Percentiles rank a stretch among this genome's conserved stretches.
Conservation (phyloP, 1,140 invertebrate genomes). For the Leguminivora glycinivorella region DNA sequence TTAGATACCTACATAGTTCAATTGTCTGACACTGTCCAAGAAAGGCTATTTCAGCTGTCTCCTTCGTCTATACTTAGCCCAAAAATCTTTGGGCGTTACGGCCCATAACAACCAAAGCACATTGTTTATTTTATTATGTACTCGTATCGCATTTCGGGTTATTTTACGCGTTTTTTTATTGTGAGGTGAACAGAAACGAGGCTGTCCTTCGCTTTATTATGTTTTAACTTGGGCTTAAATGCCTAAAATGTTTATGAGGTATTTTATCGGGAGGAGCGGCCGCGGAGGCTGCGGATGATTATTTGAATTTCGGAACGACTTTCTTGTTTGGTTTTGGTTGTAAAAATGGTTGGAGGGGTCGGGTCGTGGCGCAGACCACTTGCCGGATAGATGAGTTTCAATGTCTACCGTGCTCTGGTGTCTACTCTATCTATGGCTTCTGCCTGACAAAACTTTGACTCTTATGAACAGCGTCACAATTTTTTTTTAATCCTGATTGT, state of each 20-base stretch:
- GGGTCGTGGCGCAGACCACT: no score
- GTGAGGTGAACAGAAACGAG: conserved; percentile 18
- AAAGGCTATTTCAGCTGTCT: no score
- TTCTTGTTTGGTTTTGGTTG: conserved; percentile 19
- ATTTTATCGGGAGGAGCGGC: conserved; percentile 8
- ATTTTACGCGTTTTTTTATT: conserved; percentile 23
- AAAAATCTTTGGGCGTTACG: no score
- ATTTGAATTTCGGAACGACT: conserved; percentile 17
- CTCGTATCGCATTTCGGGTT: conserved; percentile 16
- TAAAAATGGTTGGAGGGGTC: not conserved
- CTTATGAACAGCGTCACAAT: no score
- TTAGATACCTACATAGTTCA: no score
- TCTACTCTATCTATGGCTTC: no score
- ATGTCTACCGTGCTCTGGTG: no score
- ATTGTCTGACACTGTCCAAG: no score
- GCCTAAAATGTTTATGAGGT: conserved; percentile 14
- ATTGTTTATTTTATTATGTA: conserved; percentile 16
- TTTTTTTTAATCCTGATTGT: no score
- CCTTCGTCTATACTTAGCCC: no score
- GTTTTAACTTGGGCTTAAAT: conserved; percentile 28
- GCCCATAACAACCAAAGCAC: conserved; percentile 8
- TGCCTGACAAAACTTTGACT: no score
- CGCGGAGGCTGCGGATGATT: not conserved
- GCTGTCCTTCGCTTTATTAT: conserved; percentile 15
- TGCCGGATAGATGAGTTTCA: no score